These are phyloP conservation scores for Megaceryle torquata DNA, from an alignment of 2,113 vertebrate species.

Conservation along the genomic window DNA sequence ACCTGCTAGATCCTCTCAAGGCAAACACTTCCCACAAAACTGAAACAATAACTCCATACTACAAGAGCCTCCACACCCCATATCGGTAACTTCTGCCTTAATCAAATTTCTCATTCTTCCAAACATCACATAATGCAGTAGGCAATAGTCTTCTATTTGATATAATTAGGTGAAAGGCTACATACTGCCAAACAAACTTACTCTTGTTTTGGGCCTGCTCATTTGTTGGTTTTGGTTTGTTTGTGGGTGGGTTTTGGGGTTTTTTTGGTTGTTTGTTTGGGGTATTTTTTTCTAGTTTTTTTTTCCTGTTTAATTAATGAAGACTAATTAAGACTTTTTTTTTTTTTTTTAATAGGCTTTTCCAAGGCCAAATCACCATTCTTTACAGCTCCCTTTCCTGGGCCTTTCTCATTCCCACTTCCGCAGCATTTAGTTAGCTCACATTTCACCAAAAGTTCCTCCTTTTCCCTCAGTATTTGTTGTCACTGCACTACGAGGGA, in stretches of 20 bases:
- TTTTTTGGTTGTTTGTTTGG: too few relatives aligned
- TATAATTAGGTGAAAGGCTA: conserved; percentile 16
- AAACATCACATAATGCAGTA: background rate
- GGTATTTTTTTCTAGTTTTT: background rate
- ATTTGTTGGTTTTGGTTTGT: background rate
- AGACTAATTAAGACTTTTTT: background rate
- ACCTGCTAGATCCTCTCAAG: background rate
- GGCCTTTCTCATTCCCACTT: background rate
- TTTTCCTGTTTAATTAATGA: conserved; percentile 27
- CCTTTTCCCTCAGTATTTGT: conserved; percentile 2
- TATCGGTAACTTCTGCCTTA: background rate
- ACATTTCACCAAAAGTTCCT: conserved; percentile 41
- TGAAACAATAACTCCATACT: background rate
- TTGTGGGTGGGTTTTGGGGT: too few relatives aligned
- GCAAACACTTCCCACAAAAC: background rate
- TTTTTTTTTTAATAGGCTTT: background rate
- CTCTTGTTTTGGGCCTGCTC: background rate
- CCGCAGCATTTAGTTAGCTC: background rate
- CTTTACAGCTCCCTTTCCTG: background rate
- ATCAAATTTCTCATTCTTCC: background rate
- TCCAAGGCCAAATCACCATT: background rate
- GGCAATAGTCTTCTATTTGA: background rate
- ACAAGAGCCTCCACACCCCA: background rate
- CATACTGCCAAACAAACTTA: conserved; percentile 2
- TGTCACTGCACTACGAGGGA: background rate